phyloP scores from a whole-genome alignment of 2,797 vertebrate genomes.

The Propithecus deckenii region DNA sequence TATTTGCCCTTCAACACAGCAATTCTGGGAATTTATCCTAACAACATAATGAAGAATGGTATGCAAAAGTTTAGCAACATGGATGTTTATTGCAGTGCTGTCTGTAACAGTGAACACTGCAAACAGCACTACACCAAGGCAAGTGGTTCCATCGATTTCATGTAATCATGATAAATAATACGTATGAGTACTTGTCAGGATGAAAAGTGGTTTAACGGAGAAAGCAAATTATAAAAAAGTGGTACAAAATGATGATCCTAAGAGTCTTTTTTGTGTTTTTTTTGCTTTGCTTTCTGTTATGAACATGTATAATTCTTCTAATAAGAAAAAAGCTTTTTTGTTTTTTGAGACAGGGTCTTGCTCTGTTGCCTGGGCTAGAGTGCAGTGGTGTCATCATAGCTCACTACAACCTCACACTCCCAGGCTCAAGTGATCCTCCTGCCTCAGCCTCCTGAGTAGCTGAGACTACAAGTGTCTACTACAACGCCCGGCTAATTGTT shows the following conservation, averaged over 20 bases:
- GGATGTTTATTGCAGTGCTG: background rate
- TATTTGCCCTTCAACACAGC: background rate
- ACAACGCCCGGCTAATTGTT: background rate
- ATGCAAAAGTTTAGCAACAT: background rate
- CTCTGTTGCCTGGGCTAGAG: background rate
- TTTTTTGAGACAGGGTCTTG: background rate
- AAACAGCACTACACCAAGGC: background rate
- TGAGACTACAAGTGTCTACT: background rate
- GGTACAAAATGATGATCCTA: background rate
- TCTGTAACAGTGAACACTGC: background rate
- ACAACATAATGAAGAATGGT: background rate
- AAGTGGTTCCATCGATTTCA: background rate
- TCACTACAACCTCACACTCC: background rate
- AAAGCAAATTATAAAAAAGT: conserved; percentile 10
- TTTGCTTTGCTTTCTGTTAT: conserved; percentile 5
- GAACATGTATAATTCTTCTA: background rate
- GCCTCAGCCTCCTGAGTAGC: background rate
- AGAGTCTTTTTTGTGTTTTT: background rate
- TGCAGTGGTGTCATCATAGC: background rate
- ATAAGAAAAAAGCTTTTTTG: background rate
- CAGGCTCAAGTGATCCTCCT: background rate
- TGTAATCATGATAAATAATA: background rate
- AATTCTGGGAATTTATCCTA: background rate
- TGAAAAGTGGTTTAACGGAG: background rate
- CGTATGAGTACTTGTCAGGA: background rate